Evolutionary conservation across 37 sponge, comb jelly and placozoan genomes (phyloP).

Genomic region (Ianthella basta): DNA sequence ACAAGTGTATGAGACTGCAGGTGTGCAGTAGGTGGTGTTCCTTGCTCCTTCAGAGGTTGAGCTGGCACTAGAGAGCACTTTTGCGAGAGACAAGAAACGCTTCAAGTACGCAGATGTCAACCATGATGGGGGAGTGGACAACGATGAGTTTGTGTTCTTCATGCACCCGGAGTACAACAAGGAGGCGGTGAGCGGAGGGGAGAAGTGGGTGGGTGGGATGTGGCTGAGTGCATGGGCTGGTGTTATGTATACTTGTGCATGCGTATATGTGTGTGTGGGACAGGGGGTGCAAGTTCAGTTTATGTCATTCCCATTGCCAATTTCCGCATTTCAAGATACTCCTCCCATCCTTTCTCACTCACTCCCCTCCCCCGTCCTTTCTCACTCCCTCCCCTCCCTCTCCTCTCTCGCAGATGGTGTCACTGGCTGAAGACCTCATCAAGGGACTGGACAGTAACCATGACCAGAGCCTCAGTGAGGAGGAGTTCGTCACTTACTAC

Average conservation of each 20-base stretch:
- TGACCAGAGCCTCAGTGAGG: constrained; percentile 11
- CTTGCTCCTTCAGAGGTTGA: constrained; percentile 25
- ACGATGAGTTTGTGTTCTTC: constrained; percentile 12
- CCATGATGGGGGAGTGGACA: not conserved
- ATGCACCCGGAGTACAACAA: constrained; percentile 28
- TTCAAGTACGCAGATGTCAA: constrained; percentile 16
- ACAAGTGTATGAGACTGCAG: no score
- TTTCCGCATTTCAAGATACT: not conserved
- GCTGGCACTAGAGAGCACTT: not conserved
- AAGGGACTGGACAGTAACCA: constrained; percentile 13
- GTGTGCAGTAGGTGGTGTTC: no score
- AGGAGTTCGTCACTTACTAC: constrained; percentile 20
- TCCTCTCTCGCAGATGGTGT: not conserved
- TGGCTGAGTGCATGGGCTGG: constrained; percentile 2
- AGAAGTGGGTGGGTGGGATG: not conserved
- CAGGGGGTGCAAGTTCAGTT: not conserved
- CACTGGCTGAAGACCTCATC: constrained; percentile 19
- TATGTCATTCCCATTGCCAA: not conserved
- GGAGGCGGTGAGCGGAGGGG: constrained; percentile 5
- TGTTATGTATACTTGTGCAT: constrained; percentile 8
- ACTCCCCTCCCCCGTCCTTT: not conserved
- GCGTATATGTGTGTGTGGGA: constrained; percentile 18
- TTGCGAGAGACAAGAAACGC: constrained; percentile 1
- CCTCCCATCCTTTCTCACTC: not conserved
- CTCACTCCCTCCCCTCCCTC: not conserved